These are phyloP conservation scores for Columba guinea DNA, from an alignment of 2,797 vertebrate genomes.

Conservation along the genomic window DNA sequence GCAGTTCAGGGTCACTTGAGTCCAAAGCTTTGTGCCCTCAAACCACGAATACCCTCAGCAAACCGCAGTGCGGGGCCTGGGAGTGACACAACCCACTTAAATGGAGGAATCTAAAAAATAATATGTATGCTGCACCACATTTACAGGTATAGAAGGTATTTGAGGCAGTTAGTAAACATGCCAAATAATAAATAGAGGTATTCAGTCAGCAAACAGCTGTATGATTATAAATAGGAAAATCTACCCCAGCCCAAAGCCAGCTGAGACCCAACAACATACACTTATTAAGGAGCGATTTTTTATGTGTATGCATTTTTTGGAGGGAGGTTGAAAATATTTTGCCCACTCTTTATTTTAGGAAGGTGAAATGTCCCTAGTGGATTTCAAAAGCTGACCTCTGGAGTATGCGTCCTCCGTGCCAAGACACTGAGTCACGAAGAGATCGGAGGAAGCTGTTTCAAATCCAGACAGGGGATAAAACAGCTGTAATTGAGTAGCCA, in stretches of 20 bases:
- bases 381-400: conserved; percentile 43
- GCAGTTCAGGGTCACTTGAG: conserved; percentile 42
- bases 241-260: conserved; percentile 39
- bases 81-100: conserved; percentile 53
- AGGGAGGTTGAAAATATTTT: conserved; percentile 56
- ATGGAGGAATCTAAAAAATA: conserved; percentile 39
- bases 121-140: conserved; percentile 31
- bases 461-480: conserved; percentile 45
- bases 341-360: conserved; percentile 68
- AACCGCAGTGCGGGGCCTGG: not conserved
- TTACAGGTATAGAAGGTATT: conserved; percentile 60
- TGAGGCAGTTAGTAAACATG: conserved; percentile 64
- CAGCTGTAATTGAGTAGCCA: conserved; percentile 34
- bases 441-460: conserved; percentile 50
- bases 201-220: conserved; percentile 61
- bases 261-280: not conserved
- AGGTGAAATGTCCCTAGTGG: conserved; percentile 54
- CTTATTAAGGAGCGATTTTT: conserved; percentile 41
- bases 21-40: conserved; percentile 38
- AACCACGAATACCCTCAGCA: not conserved
- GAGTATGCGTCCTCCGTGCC: conserved; percentile 39
- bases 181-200: conserved; percentile 70
- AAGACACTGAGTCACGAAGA: conserved; percentile 63
- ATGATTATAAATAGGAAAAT: conserved; percentile 63
- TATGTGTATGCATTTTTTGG: conserved; percentile 1